These are phyloP conservation scores for Spheniscus mendiculus DNA, from an alignment of 2,113 vertebrate genomes.

Conservation along the genomic window DNA sequence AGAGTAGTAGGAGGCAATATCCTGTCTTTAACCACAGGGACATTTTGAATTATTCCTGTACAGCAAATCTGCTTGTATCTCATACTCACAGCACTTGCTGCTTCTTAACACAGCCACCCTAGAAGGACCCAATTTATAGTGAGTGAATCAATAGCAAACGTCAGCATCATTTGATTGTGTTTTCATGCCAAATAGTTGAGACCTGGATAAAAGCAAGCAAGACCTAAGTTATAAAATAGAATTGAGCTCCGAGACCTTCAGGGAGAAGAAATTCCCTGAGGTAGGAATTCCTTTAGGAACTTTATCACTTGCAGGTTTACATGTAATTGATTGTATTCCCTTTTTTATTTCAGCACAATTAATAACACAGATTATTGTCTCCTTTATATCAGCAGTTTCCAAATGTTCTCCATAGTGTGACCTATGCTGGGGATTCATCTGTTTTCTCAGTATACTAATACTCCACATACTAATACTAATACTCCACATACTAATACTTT, in stretches of 20 bases:
- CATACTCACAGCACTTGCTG: background rate
- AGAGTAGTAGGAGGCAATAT: background rate
- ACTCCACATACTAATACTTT: background rate
- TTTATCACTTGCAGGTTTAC: background rate
- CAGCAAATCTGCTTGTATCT: background rate
- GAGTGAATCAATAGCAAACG: background rate
- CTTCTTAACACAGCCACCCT: background rate
- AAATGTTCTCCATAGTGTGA: background rate
- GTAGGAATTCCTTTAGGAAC: background rate
- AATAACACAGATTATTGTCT: background rate
- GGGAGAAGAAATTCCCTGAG: background rate
- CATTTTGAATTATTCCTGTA: background rate
- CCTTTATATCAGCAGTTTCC: background rate
- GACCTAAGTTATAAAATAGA: background rate
- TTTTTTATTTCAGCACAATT: background rate
- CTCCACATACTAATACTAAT: background rate
- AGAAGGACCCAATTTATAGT: background rate
- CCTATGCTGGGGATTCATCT: background rate
- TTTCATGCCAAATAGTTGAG: background rate
- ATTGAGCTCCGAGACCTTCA: background rate
- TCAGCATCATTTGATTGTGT: background rate
- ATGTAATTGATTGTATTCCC: background rate
- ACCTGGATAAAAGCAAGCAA: background rate
- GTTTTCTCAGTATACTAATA: background rate
- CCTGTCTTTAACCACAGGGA: background rate